Percentiles rank a stretch among this genome's conserved stretches.
phyloP scores from a whole-genome alignment of 1,140 invertebrate genomes.

The Atta colombica region DNA sequence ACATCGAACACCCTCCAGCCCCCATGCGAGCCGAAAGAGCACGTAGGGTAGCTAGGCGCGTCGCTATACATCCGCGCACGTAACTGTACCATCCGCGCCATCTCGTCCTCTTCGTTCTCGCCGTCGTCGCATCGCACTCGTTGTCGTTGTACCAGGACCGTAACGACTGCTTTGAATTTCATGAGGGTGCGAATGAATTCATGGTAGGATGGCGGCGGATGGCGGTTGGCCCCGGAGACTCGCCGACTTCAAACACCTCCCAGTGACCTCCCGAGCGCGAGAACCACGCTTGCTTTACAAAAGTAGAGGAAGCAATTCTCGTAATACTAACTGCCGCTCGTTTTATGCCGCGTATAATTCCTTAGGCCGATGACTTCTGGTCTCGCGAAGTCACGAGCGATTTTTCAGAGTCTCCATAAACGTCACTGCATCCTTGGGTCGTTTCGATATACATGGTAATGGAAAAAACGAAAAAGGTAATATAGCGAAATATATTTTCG shows the following conservation, averaged over 20 bases:
- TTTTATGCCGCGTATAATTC: constrained; percentile 30
- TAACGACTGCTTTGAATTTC: constrained; percentile 85
- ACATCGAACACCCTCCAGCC: constrained; percentile 77
- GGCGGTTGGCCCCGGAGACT: constrained; percentile 63
- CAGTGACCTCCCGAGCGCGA: constrained; percentile 17
- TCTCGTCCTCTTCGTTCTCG: constrained; percentile 43
- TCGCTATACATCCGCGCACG: constrained; percentile 48
- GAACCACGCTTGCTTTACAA: constrained; percentile 29
- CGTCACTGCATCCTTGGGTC: not conserved
- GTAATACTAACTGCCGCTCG: constrained; percentile 63
- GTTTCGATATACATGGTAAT: not conserved
- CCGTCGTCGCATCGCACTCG: constrained; percentile 55
- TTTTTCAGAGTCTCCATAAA: not conserved
- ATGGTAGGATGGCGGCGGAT: constrained; percentile 71
- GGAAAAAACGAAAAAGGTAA: not conserved
- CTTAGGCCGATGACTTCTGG: not conserved
- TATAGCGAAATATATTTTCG: not conserved
- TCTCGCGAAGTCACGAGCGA: not conserved
- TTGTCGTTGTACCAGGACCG: constrained; percentile 77
- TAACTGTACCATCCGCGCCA: constrained; percentile 35
- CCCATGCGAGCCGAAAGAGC: not conserved
- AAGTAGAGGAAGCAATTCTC: constrained; percentile 55
- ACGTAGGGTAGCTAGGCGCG: constrained; percentile 64
- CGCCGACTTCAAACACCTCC: constrained; percentile 67
- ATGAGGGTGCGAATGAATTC: constrained; percentile 83